Percentiles rank a stretch among this genome's conserved stretches.
Conservation (phyloP, 2,797 vertebrate genomes). For the Phoeniculus purpureus region DNA sequence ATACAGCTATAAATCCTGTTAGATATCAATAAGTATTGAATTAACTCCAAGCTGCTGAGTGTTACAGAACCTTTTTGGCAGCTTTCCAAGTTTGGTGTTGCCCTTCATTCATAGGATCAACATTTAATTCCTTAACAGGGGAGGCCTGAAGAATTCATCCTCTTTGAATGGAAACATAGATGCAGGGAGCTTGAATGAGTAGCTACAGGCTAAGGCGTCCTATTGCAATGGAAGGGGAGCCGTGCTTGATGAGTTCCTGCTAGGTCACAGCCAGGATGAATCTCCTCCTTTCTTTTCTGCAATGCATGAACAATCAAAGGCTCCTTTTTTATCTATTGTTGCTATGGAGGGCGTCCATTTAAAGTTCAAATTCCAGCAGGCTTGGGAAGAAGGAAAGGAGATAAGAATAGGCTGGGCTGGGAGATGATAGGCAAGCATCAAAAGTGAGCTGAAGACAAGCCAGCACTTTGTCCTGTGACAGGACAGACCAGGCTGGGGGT, state of each 20-base stretch:
- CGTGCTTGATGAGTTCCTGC: constrained; percentile 64
- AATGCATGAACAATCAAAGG: constrained; percentile 79
- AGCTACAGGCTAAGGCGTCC: constrained; percentile 60
- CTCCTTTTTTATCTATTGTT: constrained; percentile 78
- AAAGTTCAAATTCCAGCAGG: constrained; percentile 78
- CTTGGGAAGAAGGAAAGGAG: constrained; percentile 74
- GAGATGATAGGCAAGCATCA: constrained; percentile 76
- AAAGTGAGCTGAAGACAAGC: constrained; percentile 76
- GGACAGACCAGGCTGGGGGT: constrained; percentile 61
- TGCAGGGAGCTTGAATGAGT: constrained; percentile 61
- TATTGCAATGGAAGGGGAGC: constrained; percentile 63
- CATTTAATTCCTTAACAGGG: constrained; percentile 65
- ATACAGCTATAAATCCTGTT: constrained; percentile 62
- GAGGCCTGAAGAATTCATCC: constrained; percentile 69
- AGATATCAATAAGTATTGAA: constrained; percentile 66
- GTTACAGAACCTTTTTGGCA: constrained; percentile 45
- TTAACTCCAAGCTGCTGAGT: constrained; percentile 46
- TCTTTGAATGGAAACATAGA: constrained; percentile 66
- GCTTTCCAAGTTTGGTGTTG: constrained; percentile 56
- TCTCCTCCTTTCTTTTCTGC: constrained; percentile 70
- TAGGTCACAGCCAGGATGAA: constrained; percentile 72
- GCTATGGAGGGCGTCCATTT: constrained; percentile 73
- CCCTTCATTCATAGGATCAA: constrained; percentile 67
- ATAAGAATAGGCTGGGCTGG: constrained; percentile 68
- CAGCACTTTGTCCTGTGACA: constrained; percentile 75